phyloP scores from a whole-genome alignment of 2,797 vertebrate genomes.

The Lophura swinhoii region DNA sequence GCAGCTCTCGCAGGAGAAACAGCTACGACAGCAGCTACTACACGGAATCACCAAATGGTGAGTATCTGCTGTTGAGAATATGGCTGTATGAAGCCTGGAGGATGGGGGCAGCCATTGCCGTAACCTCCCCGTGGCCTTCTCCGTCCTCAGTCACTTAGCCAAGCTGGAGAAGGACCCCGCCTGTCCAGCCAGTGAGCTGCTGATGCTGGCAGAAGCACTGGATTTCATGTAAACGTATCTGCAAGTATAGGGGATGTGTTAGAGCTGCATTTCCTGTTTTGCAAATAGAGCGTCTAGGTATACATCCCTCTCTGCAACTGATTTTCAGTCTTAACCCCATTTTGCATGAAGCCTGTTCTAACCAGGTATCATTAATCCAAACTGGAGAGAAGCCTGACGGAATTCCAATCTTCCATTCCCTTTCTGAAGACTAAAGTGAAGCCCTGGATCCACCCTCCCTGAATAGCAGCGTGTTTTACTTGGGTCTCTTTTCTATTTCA shows the following conservation, averaged over 20 bases:
- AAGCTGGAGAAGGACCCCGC: background rate
- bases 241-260: background rate
- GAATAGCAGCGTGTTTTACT: background rate
- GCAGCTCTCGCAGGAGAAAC: constrained; percentile 82
- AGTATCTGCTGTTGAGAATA: constrained; percentile 50
- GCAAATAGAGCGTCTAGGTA: background rate
- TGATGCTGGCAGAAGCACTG: background rate
- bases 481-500: background rate
- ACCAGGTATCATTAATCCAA: background rate
- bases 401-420: background rate
- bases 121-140: background rate
- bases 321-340: background rate
- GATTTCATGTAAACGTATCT: background rate
- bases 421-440: background rate
- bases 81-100: accelerated
- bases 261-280: background rate
- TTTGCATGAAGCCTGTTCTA: background rate
- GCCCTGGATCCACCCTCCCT: background rate
- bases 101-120: background rate
- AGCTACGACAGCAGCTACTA: constrained; percentile 86
- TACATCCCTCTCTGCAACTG: background rate
- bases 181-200: background rate
- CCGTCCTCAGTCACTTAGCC: background rate
- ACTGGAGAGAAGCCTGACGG: background rate
- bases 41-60: constrained; percentile 85